Evolutionary conservation across 2,113 vertebrate genomes (phyloP), one percentile per base, ranked within the genome.

Genomic region (Cephalopterus ornatus): DNA sequence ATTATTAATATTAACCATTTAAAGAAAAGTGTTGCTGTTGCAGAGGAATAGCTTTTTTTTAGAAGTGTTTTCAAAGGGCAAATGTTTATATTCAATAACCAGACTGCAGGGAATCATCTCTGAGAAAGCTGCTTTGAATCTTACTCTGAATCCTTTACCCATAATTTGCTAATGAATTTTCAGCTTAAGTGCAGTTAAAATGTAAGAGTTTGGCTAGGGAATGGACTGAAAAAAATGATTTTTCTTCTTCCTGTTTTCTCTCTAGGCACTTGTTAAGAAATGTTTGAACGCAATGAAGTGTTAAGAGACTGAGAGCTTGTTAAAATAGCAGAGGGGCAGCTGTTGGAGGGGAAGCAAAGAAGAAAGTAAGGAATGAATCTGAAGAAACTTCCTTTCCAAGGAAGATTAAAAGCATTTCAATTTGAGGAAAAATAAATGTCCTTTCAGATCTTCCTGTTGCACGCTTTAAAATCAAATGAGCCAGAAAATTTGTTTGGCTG

Each of bases 401-500:
- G 49, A 92, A 87, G 91, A 96, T 96, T 81, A 96, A 95, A 95
- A 92, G 44, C 19, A 72, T 58, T 89, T 94, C 49, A 67, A 65
- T 72, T 70, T 75, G 53, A 82, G 62, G 55, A 88, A 91, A 94
- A 92, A 74, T 59, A 59, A 81, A 79, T 86, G 47, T 85, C n/a
- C 49, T 93, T 90, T 94, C 88, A 91, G 76, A 87, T 96, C 90
- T 93, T 92, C 80, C 65, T 86, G 52, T 77, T 93, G 33, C 79
- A 78, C 35, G 22, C 62, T 93, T 94, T 68, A 91, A 92, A 91
- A 85, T 70, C 65, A 95, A 94, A 96, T 87, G 95, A 96, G 70
- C 70, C 83, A 78, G 91, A 96, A 96, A 95, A 89, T 92, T 37
- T 94, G 77, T 96, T 93, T 95, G 80, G 86, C 92, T 91, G 90